Conservation (phyloP, 2,797 vertebrate genomes). For the Glossophaga mutica region DNA sequence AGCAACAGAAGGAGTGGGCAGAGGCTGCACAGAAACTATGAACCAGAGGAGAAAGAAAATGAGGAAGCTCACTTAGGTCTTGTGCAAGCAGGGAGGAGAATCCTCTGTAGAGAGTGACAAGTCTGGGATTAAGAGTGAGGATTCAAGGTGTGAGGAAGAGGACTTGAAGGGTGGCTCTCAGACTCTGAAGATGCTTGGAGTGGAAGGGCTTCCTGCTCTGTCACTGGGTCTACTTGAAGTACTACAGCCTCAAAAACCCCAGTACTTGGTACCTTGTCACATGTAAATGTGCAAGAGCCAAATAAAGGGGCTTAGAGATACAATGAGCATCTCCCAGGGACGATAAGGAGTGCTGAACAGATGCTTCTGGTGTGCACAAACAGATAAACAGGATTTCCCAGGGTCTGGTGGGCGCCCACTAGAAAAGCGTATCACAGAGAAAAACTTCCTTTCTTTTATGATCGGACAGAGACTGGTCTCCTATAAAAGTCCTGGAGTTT, state of each 20-base stretch:
- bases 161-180: not conserved
- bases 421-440: not conserved
- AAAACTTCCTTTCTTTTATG: not conserved
- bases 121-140: not conserved
- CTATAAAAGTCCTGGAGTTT: not conserved
- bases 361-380: not conserved
- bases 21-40: not conserved
- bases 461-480: not conserved
- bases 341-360: rapidly evolving
- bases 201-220: not conserved
- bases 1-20: not conserved
- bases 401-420: not conserved
- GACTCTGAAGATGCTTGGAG: not conserved
- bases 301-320: not conserved
- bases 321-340: not conserved
- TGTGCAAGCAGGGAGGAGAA: not conserved
- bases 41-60: not conserved
- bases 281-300: too few species aligned
- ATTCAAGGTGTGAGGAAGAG: not conserved
- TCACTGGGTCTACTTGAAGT: not conserved
- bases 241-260: not conserved
- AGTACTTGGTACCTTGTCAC: not conserved
- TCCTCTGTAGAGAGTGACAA: not conserved
- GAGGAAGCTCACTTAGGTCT: not conserved
- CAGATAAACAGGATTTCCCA: not conserved